Percentiles rank a stretch among this genome's conserved stretches.
Conservation (phyloP, 2,113 vertebrate genomes). For the Campylomormyrus numenius region DNA sequence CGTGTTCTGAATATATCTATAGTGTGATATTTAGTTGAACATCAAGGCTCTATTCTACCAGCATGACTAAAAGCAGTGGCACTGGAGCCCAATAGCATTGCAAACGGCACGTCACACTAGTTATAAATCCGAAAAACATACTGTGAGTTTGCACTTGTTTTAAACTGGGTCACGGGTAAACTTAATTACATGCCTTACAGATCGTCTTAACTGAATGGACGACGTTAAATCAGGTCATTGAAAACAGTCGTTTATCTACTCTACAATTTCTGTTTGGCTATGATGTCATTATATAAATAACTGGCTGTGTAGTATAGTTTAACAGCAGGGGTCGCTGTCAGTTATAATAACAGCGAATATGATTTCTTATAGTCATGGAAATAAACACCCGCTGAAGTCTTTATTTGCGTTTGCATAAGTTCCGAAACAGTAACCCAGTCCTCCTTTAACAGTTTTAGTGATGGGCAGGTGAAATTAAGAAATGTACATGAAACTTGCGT, state of each 20-base stretch:
- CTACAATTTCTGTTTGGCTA: conserved; percentile 19
- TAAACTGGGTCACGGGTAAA: neutral
- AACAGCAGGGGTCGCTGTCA: conserved; percentile 55
- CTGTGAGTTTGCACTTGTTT: neutral
- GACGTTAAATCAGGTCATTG: neutral
- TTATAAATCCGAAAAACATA: neutral
- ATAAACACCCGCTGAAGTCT: neutral
- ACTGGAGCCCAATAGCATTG: neutral
- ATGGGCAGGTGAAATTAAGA: neutral
- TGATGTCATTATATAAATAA: conserved; percentile 50
- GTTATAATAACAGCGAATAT: conserved; percentile 20
- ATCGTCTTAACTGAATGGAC: neutral
- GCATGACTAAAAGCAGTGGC: neutral
- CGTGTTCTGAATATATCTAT: neutral
- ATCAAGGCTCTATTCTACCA: neutral
- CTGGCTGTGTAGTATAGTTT: conserved; percentile 26
- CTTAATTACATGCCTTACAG: neutral
- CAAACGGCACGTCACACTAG: neutral
- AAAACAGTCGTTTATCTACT: neutral
- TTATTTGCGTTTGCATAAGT: neutral
- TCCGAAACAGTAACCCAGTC: neutral
- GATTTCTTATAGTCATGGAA: neutral
- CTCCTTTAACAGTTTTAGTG: neutral
- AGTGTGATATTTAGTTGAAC: neutral
- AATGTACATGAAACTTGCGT: neutral